These are phyloP conservation scores for Poecilia gillii DNA, from an alignment of 2,797 vertebrate genomes.

Conservation along the genomic window DNA sequence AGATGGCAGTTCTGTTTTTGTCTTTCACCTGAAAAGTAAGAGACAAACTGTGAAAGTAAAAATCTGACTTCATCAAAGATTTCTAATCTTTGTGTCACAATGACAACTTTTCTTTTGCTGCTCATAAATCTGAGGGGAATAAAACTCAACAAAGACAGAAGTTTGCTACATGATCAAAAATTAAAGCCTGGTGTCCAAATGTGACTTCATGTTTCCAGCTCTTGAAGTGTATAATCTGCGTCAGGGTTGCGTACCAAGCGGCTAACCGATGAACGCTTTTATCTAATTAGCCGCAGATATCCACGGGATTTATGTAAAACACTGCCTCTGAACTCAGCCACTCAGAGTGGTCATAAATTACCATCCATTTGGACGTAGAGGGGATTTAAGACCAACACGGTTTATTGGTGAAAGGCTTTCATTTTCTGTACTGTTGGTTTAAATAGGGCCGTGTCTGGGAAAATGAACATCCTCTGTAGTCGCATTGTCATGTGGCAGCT, in stretches of 20 bases:
- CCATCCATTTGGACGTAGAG: constrained; percentile 14
- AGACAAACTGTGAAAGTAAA: background rate
- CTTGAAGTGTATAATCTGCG: constrained; percentile 5
- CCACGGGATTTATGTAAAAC: constrained; percentile 2
- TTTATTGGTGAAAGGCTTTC: constrained; percentile 31
- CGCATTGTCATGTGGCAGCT: constrained; percentile 29
- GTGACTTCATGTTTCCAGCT: constrained; percentile 20
- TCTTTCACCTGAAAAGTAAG: background rate
- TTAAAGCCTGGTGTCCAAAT: constrained; percentile 10
- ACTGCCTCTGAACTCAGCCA: constrained; percentile 13
- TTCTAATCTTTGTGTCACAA: constrained; percentile 37
- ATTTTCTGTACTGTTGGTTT: constrained; percentile 22
- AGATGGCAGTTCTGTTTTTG: constrained; percentile 14
- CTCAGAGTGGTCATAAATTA: constrained; percentile 14
- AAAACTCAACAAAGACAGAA: constrained; percentile 12
- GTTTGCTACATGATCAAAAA: background rate
- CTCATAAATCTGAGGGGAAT: constrained; percentile 27
- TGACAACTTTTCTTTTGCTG: constrained; percentile 7
- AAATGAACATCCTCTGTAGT: constrained; percentile 31
- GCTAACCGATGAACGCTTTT: background rate
- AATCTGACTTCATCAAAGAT: constrained; percentile 37
- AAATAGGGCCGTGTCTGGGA: constrained; percentile 29
- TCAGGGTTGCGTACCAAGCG: background rate
- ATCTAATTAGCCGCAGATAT: constrained; percentile 1
- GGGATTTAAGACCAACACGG: constrained; percentile 18